These are phyloP conservation scores for Neogale vison DNA, from an alignment of 2,113 vertebrate species.

Conservation along the genomic window DNA sequence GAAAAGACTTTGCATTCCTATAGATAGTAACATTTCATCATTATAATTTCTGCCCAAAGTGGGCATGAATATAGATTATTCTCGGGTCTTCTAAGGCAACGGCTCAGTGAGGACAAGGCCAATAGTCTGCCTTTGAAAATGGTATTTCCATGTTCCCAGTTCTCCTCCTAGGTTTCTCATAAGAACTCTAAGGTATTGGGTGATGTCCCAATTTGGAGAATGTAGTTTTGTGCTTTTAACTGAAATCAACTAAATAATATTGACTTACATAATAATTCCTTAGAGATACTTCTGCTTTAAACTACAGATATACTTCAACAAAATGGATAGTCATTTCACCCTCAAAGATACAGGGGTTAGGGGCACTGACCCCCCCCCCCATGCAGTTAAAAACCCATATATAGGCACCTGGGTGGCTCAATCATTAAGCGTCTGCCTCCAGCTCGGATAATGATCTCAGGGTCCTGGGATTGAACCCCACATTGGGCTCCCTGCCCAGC, in stretches of 20 bases:
- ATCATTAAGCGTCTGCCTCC: too few species aligned
- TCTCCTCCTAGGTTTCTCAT: background rate
- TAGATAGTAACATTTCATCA: conserved; percentile 22
- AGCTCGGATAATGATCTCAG: too few species aligned
- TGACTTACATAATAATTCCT: background rate
- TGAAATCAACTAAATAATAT: background rate
- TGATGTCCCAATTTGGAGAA: background rate
- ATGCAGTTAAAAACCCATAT: background rate
- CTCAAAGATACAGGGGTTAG: background rate
- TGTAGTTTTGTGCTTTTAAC: background rate
- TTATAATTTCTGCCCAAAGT: conserved; percentile 27
- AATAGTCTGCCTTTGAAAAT: background rate
- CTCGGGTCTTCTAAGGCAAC: conserved; percentile 17
- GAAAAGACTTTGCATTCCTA: background rate
- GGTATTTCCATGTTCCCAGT: background rate
- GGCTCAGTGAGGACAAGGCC: background rate
- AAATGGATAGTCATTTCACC: background rate
- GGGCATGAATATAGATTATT: background rate
- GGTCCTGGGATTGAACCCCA: too few species aligned
- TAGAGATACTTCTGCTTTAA: background rate
- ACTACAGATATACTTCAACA: background rate
- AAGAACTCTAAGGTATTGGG: background rate
- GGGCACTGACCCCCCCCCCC: background rate
- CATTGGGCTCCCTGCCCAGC: too few species aligned
- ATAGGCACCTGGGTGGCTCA: background rate